phyloP scores from a whole-genome alignment of 2,797 vertebrate species.

The Staurois parvus region DNA sequence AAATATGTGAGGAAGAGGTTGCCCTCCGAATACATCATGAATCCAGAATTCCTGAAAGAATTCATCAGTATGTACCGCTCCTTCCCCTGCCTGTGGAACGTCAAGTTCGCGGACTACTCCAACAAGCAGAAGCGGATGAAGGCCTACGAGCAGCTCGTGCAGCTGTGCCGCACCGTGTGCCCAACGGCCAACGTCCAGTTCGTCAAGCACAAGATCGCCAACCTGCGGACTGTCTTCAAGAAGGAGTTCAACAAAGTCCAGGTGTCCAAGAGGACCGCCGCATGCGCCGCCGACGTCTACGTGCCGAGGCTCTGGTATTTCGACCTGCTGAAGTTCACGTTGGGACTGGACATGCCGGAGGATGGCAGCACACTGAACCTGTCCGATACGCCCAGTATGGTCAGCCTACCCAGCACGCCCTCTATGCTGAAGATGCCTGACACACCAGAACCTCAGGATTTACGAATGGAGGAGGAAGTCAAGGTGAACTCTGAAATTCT shows the following conservation, averaged over 20 bases:
- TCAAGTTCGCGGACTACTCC: conserved; percentile 34
- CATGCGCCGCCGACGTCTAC: conserved; percentile 5
- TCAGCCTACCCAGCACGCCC: background rate
- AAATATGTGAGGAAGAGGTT: conserved; percentile 13
- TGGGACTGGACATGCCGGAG: background rate
- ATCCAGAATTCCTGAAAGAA: conserved; percentile 43
- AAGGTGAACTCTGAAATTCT: background rate
- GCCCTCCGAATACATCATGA: conserved; percentile 43
- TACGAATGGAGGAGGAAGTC: background rate
- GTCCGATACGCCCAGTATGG: background rate
- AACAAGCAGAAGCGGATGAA: conserved; percentile 36
- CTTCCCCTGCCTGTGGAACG: conserved; percentile 36
- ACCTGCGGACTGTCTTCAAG: conserved; percentile 41
- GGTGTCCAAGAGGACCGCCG: conserved; percentile 18
- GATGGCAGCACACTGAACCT: background rate
- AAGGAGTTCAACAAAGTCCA: conserved; percentile 38
- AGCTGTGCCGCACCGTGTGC: conserved; percentile 18
- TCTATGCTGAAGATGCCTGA: background rate
- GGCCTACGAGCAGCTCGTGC: conserved; percentile 25
- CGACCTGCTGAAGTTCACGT: conserved; percentile 38
- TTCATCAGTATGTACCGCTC: conserved; percentile 34
- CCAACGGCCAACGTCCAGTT: conserved; percentile 37
- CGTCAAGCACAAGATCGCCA: conserved; percentile 42
- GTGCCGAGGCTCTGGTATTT: conserved; percentile 39
- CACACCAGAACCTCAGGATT: background rate